These are phyloP conservation scores for Rhadina sibilatrix DNA, from an alignment of 2,113 vertebrate genomes.

Conservation along the genomic window DNA sequence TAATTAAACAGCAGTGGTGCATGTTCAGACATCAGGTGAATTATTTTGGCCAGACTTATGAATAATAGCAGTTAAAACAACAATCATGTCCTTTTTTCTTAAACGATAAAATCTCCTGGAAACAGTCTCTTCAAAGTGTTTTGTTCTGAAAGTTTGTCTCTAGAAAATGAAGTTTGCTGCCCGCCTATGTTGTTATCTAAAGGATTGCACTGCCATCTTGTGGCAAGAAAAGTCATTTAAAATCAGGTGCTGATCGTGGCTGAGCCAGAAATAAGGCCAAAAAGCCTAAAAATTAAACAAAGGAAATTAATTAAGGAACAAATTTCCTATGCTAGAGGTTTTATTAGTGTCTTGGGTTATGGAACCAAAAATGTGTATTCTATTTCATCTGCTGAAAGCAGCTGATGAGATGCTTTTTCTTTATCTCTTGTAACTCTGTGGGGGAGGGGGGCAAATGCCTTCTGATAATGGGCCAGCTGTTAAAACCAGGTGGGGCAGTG, in stretches of 20 bases:
- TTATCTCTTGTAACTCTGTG: no score
- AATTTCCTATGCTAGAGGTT: not conserved
- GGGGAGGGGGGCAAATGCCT: no score
- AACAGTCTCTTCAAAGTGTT: not conserved
- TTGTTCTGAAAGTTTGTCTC: not conserved
- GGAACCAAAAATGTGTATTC: no score
- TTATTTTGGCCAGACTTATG: not conserved
- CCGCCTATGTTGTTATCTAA: not conserved
- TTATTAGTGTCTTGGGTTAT: not conserved
- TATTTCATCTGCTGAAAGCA: no score
- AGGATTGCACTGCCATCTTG: conserved; percentile 57
- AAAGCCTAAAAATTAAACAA: not conserved
- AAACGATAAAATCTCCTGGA: not conserved
- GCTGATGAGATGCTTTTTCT: no score
- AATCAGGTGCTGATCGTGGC: accelerated
- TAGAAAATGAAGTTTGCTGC: not conserved
- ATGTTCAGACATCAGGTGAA: not conserved
- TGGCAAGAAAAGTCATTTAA: not conserved
- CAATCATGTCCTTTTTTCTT: not conserved
- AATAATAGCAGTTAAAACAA: not conserved
- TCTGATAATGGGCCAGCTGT: no score
- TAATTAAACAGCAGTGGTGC: not conserved
- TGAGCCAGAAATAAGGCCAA: not conserved
- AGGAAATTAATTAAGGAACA: not conserved
- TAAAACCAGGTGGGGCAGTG: no score